Evolutionary conservation across 2,113 vertebrate species (phyloP), one percentile per base, ranked within the genome.

Genomic region (Blennius ocellaris): DNA sequence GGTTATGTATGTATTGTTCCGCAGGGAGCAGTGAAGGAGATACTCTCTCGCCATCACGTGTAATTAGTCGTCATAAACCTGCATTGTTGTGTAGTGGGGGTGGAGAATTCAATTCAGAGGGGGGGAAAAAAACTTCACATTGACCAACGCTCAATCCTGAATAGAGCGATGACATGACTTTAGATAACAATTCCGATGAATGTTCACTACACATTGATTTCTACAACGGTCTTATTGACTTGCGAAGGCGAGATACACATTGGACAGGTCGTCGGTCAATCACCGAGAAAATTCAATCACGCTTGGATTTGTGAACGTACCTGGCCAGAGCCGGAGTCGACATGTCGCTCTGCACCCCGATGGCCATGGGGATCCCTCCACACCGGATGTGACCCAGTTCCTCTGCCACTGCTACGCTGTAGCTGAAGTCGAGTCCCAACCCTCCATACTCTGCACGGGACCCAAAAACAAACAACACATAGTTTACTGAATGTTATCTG

Each of bases 371-470:
- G 80, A 97, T 54, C 5, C 95, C 94, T 70, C 93, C 94, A 40
- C 96, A 96, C 59, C 8, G 89, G 76, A 96, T 95, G 84, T 72
- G 83, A 15, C 95, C 96, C 87, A 97, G 88, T 78, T 98, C 95
- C 75, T 97, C 95, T 21, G 95, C 86, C 81, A 97, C 90, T 1
- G 96, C 96, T 3, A 96, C 65, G 7, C 59, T 96, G 65, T 95
- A 97, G 86, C 94, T 96, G 89, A 92, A 97, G 93, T 97, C 95
- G 30, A 98, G 93, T 11, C 94, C 95, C 90, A 96, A 66, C 53
- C 95, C 95, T 0, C 96, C 96, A 84, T 96, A 96, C 55, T 96
- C 96, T 98, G 88, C 54, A 73, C 3, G 38, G 36, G 51, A 70
- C 30, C 59, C 72, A 40, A 71, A 30, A 30, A 30, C 2, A 30